A percentile compares a stretch with the other conserved stretches of the same genome.
phyloP scores from a whole-genome alignment of 2,888 invertebrate species.

The Smittia aterrima region DNA sequence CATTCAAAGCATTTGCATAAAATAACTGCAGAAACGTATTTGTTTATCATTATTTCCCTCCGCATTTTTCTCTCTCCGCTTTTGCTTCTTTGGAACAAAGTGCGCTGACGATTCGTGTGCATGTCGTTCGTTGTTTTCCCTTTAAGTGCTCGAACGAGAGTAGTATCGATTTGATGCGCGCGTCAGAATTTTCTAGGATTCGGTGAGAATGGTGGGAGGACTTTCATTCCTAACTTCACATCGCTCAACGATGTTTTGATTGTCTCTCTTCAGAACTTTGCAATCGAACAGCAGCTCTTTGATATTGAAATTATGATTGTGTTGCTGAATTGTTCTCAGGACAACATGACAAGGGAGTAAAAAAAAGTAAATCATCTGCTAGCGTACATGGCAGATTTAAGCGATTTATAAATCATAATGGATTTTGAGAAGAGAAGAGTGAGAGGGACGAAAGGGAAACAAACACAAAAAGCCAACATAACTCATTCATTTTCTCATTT shows the following conservation, averaged over 20 bases:
- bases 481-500: conserved; percentile 37
- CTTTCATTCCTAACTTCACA: background rate
- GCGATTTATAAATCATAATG: conserved; percentile 31
- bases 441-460: background rate
- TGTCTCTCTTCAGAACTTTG: background rate
- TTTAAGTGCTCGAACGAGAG: background rate
- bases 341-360: too few species aligned
- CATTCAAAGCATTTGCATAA: background rate
- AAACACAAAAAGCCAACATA: conserved; percentile 16
- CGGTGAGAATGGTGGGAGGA: too few species aligned
- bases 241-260: background rate
- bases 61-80: conserved; percentile 9
- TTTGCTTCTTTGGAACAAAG: background rate
- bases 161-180: conserved; percentile 36
- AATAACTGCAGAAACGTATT: conserved; percentile 25
- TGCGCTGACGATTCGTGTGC: background rate
- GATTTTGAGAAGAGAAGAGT: background rate
- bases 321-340: too few species aligned
- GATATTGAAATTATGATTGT: too few species aligned
- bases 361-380: too few species aligned
- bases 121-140: background rate
- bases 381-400: conserved; percentile 17
- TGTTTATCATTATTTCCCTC: conserved; percentile 14
- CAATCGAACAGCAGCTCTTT: too few species aligned
- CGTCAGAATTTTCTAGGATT: conserved; percentile 9